These are phyloP conservation scores for Cyrtodaria siliqua DNA, from an alignment of 2,888 invertebrate genomes.

Conservation along the genomic window DNA sequence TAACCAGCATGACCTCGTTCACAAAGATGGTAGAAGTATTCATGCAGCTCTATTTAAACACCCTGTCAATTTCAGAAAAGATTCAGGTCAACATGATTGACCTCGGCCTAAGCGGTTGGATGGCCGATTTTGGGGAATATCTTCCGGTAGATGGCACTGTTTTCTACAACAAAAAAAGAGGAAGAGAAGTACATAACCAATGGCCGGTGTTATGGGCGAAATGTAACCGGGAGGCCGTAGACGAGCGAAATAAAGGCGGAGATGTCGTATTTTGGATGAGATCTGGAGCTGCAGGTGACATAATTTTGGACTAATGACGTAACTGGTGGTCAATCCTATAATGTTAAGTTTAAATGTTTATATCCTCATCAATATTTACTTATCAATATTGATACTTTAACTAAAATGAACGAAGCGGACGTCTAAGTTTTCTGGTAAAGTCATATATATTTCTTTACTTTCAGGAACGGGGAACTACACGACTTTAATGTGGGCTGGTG, in stretches of 20 bases:
- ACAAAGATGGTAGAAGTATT: too few relatives aligned
- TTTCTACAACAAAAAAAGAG: slow-evolving; percentile 64
- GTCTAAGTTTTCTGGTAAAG: too few relatives aligned
- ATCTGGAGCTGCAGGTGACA: slow-evolving; percentile 77
- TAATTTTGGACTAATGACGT: too few relatives aligned
- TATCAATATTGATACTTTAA: too few relatives aligned
- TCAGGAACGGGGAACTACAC: slow-evolving; percentile 77
- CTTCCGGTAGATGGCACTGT: slow-evolving; percentile 74
- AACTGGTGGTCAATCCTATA: too few relatives aligned
- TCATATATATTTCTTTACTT: too few relatives aligned
- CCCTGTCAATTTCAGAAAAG: slow-evolving; percentile 35
- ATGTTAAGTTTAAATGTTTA: too few relatives aligned
- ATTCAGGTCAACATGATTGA: slow-evolving; percentile 80
- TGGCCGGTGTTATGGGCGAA: slow-evolving; percentile 81
- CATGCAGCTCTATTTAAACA: too few relatives aligned
- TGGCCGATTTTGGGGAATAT: slow-evolving; percentile 84
- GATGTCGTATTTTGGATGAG: slow-evolving; percentile 82
- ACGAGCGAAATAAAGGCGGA: slow-evolving; percentile 76
- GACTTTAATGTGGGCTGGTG: slow-evolving; percentile 82
- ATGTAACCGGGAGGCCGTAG: slow-evolving; percentile 78
- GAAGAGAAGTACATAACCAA: slow-evolving; percentile 74
- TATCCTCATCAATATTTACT: too few relatives aligned
- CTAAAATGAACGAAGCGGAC: too few relatives aligned
- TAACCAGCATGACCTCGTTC: too few relatives aligned
- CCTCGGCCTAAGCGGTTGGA: slow-evolving; percentile 82